Evolutionary conservation across 2,888 invertebrate genomes (phyloP).

Genomic region (Drosophila cyrtoloma): DNA sequence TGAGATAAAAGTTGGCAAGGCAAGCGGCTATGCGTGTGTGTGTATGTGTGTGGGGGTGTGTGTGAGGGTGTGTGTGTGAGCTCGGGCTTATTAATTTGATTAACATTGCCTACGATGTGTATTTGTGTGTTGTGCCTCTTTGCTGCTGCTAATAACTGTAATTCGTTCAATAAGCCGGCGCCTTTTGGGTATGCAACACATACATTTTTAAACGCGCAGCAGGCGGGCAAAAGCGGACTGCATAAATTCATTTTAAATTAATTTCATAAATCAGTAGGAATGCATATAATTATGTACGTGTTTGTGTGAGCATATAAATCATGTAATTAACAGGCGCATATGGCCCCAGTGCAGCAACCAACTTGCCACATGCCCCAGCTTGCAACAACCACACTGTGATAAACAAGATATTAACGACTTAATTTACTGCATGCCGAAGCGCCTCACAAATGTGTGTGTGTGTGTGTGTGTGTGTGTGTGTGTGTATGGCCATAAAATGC

Average conservation of each 20-base stretch:
- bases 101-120: background rate
- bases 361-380: constrained; percentile 27
- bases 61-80: constrained; percentile 3
- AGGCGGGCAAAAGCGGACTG: constrained; percentile 9
- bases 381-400: constrained; percentile 55
- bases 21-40: constrained; percentile 1
- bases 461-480: constrained; percentile 24
- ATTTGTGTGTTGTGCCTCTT: constrained; percentile 18
- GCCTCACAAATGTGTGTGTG: constrained; percentile 15
- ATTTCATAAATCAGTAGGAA: constrained; percentile 78
- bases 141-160: constrained; percentile 36
- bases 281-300: constrained; percentile 62
- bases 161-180: constrained; percentile 27
- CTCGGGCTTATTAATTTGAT: background rate
- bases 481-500: constrained; percentile 65
- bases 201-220: constrained; percentile 43
- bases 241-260: constrained; percentile 71
- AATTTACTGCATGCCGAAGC: constrained; percentile 72
- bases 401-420: constrained; percentile 82
- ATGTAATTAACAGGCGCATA: constrained; percentile 76
- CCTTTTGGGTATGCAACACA: constrained; percentile 67
- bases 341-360: constrained; percentile 14
- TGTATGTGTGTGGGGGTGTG: background rate
- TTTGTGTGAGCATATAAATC: constrained; percentile 65
- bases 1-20: constrained; percentile 32